Base-by-base conservation (phyloP, 2,888 invertebrate genomes). In the Agelastica alni region DNA sequence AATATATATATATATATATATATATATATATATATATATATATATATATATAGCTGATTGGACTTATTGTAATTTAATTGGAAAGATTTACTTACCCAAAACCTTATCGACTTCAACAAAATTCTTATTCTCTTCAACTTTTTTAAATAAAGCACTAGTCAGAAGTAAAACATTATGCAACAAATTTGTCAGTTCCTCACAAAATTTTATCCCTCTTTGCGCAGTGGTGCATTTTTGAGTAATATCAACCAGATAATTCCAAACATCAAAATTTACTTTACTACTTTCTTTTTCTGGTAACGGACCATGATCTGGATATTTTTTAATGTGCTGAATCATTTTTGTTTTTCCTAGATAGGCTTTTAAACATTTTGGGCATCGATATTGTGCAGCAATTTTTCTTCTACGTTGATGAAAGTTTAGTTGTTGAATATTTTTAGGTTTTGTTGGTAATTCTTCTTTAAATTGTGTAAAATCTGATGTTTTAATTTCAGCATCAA, bases 331-430 rank as follows among this genome's bases (percentile, higher is more conserved):
- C 51, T 82, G 75, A 13, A 81, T 78, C 76, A 87, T 81, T 45
- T 83, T 80, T 20, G 77, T 80, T 61, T 79, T 77, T 4, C 85
- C 86, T 45, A 86, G 74, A 70, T 86, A 87, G 10, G 83, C 81
- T 69, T 85, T 86, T 46, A 80, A 78, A 71, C 87, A 87, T n/a
- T 81, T 81, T 1, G 82, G 81, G 70, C 86, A 87, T 26, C 80
- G 77, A 65, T 81, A 83, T 41, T 80, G 78, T 34, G 80, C 73
- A 1, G 80, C 76, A 57, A 81, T 78, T 46, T 77, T 79, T 37
- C 81, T 75, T 66, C 67, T 70, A 26, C 60, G 62, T 42, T 61
- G 63, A 32, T 66, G 65, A n/a, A 59, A 43, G 26, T 63, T 58
- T 14, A 61, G 43, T 36, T 52, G 44, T 20, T 48, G 13, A 4